phyloP scores from a whole-genome alignment of 1,140 invertebrate genomes.

The Melanaphis sacchari region DNA sequence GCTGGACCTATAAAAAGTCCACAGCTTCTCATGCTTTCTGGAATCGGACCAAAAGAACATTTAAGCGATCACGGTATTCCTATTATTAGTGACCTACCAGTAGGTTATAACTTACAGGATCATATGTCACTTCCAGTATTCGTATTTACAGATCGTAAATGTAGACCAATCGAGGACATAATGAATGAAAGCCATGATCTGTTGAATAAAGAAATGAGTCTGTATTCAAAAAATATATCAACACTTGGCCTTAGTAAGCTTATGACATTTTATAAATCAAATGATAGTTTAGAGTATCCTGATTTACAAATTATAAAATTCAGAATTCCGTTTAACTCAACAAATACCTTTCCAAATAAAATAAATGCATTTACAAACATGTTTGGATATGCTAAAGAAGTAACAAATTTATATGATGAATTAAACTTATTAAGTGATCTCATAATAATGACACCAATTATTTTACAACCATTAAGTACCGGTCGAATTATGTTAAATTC shows the following conservation, averaged over 20 bases:
- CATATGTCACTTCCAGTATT: slow-evolving; percentile 74
- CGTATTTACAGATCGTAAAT: slow-evolving; percentile 69
- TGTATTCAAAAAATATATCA: neutral
- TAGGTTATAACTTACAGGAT: slow-evolving; percentile 83
- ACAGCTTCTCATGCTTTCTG: slow-evolving; percentile 77
- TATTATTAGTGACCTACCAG: slow-evolving; percentile 71
- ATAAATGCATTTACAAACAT: slow-evolving; percentile 19
- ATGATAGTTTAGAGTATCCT: neutral
- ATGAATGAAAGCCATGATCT: slow-evolving; percentile 69
- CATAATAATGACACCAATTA: slow-evolving; percentile 64
- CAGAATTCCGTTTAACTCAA: slow-evolving; percentile 39
- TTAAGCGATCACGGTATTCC: slow-evolving; percentile 71
- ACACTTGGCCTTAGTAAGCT: slow-evolving; percentile 40
- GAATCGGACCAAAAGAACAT: slow-evolving; percentile 74
- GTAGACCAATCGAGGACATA: slow-evolving; percentile 63
- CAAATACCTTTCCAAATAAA: neutral
- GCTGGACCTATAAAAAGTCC: slow-evolving; percentile 74
- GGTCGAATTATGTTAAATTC: slow-evolving; percentile 68
- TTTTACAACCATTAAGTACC: slow-evolving; percentile 75
- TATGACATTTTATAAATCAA: slow-evolving; percentile 53
- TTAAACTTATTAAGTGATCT: slow-evolving; percentile 32
- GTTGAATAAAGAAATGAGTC: slow-evolving; percentile 64
- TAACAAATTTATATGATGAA: neutral
- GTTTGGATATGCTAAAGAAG: slow-evolving; percentile 42
- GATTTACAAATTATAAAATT: slow-evolving; percentile 53